Evolutionary conservation across 2,113 vertebrate species (phyloP), one percentile per base, ranked within the genome.

Genomic region (Mirounga angustirostris): DNA sequence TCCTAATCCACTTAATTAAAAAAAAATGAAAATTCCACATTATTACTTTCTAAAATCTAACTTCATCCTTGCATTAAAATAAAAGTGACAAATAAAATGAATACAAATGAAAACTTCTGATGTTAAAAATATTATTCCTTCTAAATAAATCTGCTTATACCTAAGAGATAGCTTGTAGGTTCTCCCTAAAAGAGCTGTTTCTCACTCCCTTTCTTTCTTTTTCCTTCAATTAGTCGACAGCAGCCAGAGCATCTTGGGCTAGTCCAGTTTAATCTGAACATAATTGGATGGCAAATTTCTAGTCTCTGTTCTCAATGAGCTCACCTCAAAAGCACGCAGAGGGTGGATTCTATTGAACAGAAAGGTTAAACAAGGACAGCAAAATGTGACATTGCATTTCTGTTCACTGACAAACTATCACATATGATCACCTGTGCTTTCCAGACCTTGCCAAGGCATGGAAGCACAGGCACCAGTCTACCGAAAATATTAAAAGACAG

Each of bases 241-340:
- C 36, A 97, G 26, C 43, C 67, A 91, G 58, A 91, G 56, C 10
- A 82, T 96, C 73, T 93, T 63, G 74, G 54, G 73, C 71, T 95
- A 92, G 11, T 78, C 22, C 65, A 93, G 50, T 81, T 97, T 94
- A 94, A 92, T 97, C 54, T 82, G 22, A 79, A 92, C 67, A 89
- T 78, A 96, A 98, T 43, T 96, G 73, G 56, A 80, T 82, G 58
- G 79, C 61, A 97, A 95, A 56, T 71, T 93, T 93, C 83, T 94
- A 52, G 96, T 91, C 96, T 97, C 92, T 89, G 69, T 87, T 74
- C 82, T 96, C 94, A 96, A 94, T 6, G 40, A 58, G 13, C 30
- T 97, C 82, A 82, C 40, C 54, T 89, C 89, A 91, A 95, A 97
- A 90, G 36, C 26, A 69, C 16, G 50, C 26, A 92, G 81, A 94